Conservation (phyloP, 2,113 vertebrate species). For the Eublepharis macularius region DNA sequence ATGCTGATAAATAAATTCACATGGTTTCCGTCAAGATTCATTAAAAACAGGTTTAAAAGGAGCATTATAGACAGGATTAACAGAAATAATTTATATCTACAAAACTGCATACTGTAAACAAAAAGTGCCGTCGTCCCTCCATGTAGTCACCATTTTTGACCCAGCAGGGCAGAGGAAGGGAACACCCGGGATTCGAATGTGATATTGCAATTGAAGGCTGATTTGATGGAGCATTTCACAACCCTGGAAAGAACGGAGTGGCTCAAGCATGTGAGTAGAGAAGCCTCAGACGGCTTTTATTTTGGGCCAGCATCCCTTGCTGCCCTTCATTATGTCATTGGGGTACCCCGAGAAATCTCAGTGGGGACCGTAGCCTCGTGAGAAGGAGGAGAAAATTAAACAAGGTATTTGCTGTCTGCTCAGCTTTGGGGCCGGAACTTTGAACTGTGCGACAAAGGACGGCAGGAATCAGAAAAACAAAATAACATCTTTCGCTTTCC, state of each 20-base stretch:
- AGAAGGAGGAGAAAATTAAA: neutral
- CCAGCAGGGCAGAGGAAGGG: too few species aligned
- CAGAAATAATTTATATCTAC: conserved; percentile 65
- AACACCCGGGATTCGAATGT: too few species aligned
- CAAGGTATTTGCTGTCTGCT: accelerated
- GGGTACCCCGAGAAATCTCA: too few species aligned
- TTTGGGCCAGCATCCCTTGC: neutral
- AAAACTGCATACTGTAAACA: conserved; percentile 16
- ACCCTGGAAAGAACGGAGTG: neutral
- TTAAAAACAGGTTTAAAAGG: neutral
- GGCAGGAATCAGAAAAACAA: neutral
- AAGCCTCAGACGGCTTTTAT: accelerated
- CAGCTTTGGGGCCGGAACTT: accelerated
- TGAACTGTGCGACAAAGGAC: accelerated
- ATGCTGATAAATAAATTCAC: conserved; percentile 58
- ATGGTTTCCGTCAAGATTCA: conserved; percentile 7
- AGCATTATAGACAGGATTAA: conserved; percentile 14
- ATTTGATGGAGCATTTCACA: neutral
- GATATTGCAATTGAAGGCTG: too few species aligned
- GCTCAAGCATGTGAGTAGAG: accelerated
- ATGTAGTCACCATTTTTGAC: neutral
- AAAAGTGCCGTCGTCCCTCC: neutral
- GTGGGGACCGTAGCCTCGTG: neutral
- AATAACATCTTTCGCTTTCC: neutral
- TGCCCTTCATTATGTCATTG: neutral